phyloP scores from a whole-genome alignment of 2,113 vertebrate genomes.

The Rhea americana region DNA sequence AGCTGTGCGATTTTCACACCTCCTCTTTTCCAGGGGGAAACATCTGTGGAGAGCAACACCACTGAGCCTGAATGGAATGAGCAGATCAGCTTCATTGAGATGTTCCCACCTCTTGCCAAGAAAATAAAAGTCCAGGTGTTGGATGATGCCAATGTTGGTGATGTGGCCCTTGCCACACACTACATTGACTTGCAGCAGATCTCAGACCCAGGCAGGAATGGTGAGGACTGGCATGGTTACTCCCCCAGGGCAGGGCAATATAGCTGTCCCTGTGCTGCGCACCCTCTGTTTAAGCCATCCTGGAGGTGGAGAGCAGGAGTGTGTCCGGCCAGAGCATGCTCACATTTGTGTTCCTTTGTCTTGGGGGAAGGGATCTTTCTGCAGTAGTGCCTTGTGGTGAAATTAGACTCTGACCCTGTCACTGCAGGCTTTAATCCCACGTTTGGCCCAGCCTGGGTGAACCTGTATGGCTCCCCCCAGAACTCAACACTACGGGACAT shows the following conservation, averaged over 20 bases:
- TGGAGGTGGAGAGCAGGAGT: not conserved
- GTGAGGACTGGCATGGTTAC: slow-evolving; percentile 59
- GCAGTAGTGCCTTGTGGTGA: not conserved
- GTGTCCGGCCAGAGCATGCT: rapidly evolving
- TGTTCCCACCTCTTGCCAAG: slow-evolving; percentile 90
- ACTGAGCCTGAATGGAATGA: slow-evolving; percentile 88
- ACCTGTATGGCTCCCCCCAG: slow-evolving; percentile 90
- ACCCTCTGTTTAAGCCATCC: not conserved
- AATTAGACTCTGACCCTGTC: not conserved
- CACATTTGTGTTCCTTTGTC: not conserved
- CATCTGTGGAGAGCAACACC: slow-evolving; percentile 80
- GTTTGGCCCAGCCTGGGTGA: slow-evolving; percentile 91
- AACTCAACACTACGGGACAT: slow-evolving; percentile 83
- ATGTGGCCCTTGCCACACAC: slow-evolving; percentile 87
- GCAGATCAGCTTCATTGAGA: slow-evolving; percentile 92
- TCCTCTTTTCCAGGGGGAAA: slow-evolving; percentile 84
- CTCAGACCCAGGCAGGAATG: slow-evolving; percentile 87
- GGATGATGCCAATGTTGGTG: slow-evolving; percentile 86
- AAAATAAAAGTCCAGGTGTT: slow-evolving; percentile 88
- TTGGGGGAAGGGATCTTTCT: not conserved
- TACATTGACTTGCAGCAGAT: slow-evolving; percentile 90
- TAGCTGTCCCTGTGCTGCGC: not conserved
- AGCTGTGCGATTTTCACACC: not conserved
- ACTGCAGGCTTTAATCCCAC: slow-evolving; percentile 87
- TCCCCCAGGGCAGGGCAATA: rapidly evolving